Base-by-base conservation (phyloP, 1,140 invertebrate genomes). In the Rhizoglyphus robini region DNA sequence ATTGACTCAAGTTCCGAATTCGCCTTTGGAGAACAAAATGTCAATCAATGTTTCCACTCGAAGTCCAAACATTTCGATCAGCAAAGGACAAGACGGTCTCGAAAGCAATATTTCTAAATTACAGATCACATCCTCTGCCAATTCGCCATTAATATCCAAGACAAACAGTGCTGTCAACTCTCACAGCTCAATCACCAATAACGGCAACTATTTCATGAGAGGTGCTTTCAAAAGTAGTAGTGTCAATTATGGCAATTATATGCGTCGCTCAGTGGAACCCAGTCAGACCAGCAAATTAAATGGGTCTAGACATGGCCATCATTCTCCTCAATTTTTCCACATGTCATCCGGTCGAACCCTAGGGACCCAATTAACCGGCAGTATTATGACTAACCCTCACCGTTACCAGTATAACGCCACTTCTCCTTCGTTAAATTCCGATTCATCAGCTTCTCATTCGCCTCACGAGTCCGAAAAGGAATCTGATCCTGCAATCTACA, bases 191-290 rank as follows among this genome's bases (percentile, higher is more conserved):
- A 51, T 51, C 48, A 51, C 2, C 48, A 13, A 4, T 11, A 51
- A 51, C 13, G n/a, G 23, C 51, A 38, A 32, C 18, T 3, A 63
- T 31, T 64, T 64, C 20, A 64, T 48, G 41, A 30, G 63, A 49
- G 63, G 63, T 34, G n/a, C 47, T 20, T 64, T 64, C 47, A 64
- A 64, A 38, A 64, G 63, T 36, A 64, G 51, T 38, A 49, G 46
- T 49, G 46, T 64, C 25, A 64, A 64, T 38, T 64, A 64, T 57
- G 63, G 63, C 5, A 64, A 48, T 57, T 29, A 29, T 2, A 64
- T 64, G 46, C 63, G 63, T 20, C 41, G 46, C 5, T 29, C 38
- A 63, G 8, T 25, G 15, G 61, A 51, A 51, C 48, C 48, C 13
- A 8, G 13, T 4, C 13, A n/a, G 13, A 46, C 23, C 15, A 46